These are phyloP conservation scores for Trissonchulus sp. DNA, from an alignment of 2,888 invertebrate species.

Conservation along the genomic window DNA sequence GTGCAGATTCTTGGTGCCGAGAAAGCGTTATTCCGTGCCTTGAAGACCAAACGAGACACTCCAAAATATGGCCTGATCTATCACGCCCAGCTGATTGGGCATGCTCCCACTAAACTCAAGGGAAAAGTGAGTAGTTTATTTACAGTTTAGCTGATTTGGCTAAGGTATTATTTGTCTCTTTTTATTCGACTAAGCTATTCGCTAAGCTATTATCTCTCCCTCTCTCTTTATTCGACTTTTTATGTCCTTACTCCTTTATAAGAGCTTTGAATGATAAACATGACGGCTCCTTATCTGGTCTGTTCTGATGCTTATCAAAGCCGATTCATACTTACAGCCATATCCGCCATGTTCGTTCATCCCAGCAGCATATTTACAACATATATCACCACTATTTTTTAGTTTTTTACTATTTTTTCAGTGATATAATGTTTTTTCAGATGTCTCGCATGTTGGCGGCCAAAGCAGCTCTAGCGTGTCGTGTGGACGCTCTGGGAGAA, in stretches of 20 bases:
- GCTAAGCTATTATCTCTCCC: too few species aligned
- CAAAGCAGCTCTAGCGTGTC: conserved; percentile 82
- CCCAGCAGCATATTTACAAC: too few species aligned
- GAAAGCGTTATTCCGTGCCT: conserved; percentile 89
- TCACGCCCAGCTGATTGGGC: conserved; percentile 85
- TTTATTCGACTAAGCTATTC: too few species aligned
- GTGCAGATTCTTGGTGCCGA: conserved; percentile 97
- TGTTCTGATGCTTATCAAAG: too few species aligned
- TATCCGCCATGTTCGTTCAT: too few species aligned
- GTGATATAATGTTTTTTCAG: conserved; percentile 45
- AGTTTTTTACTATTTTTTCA: too few species aligned
- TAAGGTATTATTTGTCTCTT: not conserved
- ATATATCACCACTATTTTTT: too few species aligned
- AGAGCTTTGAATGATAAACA: too few species aligned
- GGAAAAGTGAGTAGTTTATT: conserved; percentile 60
- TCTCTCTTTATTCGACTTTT: too few species aligned
- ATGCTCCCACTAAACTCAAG: conserved; percentile 79
- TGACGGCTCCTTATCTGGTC: too few species aligned
- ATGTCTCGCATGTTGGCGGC: conserved; percentile 89
- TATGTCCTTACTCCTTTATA: too few species aligned
- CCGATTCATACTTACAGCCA: too few species aligned
- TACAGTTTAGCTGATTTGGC: not conserved
- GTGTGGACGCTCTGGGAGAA: conserved; percentile 93
- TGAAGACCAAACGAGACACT: conserved; percentile 94
- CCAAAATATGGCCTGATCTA: conserved; percentile 98